Conservation (phyloP, 2,797 vertebrate species). For the Hemitrygon akajei region DNA sequence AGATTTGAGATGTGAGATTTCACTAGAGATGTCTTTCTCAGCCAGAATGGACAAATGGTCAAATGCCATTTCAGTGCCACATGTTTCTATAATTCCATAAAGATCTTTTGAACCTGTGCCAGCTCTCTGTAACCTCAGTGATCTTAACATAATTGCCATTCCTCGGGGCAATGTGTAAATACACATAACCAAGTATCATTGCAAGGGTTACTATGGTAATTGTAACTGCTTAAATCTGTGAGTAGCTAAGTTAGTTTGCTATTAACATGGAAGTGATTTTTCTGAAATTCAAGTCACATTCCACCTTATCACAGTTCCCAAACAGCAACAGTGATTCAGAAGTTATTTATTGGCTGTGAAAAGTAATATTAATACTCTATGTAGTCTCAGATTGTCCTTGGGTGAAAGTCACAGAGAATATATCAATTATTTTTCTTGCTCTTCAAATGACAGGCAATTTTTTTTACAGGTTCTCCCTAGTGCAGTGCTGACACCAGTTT, state of each 20-base stretch:
- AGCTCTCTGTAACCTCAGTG: constrained; percentile 9
- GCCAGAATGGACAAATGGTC: no score
- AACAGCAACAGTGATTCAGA: neutral
- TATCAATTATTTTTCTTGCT: neutral
- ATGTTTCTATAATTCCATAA: no score
- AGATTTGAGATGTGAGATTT: no score
- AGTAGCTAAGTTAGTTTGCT: neutral
- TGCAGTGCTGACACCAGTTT: neutral
- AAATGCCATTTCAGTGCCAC: no score
- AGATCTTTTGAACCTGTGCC: neutral
- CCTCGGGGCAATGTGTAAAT: neutral
- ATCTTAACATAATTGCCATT: constrained; percentile 28
- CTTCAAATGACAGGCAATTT: neutral
- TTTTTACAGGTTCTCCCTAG: neutral
- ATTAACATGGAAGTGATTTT: neutral
- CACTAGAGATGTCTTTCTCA: no score
- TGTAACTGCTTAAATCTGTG: neutral
- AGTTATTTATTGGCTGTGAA: constrained; percentile 3
- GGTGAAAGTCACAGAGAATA: neutral
- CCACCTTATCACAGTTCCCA: neutral
- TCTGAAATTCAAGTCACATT: constrained; percentile 20
- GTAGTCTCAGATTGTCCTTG: neutral
- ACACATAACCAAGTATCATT: constrained; percentile 1
- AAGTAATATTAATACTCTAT: neutral
- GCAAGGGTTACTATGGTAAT: constrained; percentile 1